Base-by-base conservation (phyloP, 2,888 invertebrate genomes). In the Trachelus troglodyta region DNA sequence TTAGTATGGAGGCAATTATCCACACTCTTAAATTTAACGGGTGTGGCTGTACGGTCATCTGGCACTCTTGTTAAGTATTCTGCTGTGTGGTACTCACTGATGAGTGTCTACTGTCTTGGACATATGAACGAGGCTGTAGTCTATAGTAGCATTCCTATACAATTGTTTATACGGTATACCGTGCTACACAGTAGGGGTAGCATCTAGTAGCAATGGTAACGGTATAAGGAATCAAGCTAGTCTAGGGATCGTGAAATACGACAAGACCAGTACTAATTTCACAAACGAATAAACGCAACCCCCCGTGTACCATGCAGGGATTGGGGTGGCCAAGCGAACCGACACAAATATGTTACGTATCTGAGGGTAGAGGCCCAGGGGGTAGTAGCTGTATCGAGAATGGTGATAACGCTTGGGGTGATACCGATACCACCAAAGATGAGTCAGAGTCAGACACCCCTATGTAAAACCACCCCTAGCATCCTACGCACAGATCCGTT, bases 221-320 rank as follows among this genome's bases (percentile, higher is more conserved):
- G 23, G 56, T 56, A 56, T 56, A 56, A 56, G 23, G 23, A 23
- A 56, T 56, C 56, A 6, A 9, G 9, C 6, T 56, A 23, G 56
- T 56, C 56, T 23, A 56, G 56, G 56, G 56, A 56, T 56, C 56
- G 56, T 56, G 83, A 86, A 84, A 86, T 85, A 87, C 86, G 89
- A 88, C 89, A 89, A 88, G 87, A 91, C 90, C 91, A 91, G 91
- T 85, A 90, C 90, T 91, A 91, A 91, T 91, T 91, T 91, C 90
- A 91, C 91, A 91, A 91, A 89, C 90, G 91, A 91, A 90, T 90
- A 90, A 90, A 89, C 89, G 88, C 87, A 83, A 69, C 75, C 81
- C 83, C 82, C 80, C 81, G 35, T 76, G 69, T 77, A 76, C 79
- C 68, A 40, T 76, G 76, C 73, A 68, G 80, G 73, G 74, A 35